phyloP scores from a whole-genome alignment of 1,140 invertebrate genomes.

The Pantala flavescens region DNA sequence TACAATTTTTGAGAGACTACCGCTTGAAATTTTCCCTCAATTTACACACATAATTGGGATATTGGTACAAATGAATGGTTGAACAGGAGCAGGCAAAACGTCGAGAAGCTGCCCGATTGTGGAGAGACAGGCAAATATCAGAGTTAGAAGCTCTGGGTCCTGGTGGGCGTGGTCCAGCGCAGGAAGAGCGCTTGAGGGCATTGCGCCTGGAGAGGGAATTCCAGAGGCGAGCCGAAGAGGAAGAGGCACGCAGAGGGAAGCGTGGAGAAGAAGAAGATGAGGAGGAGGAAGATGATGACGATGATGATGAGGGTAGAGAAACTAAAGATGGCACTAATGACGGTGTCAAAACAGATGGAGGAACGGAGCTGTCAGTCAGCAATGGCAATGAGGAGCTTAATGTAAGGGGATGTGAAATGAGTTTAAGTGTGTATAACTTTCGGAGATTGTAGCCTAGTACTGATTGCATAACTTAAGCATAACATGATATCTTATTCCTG shows the following conservation, averaged over 20 bases:
- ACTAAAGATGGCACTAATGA: too few relatives aligned
- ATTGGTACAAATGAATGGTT: too few relatives aligned
- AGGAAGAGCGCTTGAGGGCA: slow-evolving; percentile 76
- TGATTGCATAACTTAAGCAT: too few relatives aligned
- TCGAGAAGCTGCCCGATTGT: slow-evolving; percentile 55
- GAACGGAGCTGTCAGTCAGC: slow-evolving; percentile 11
- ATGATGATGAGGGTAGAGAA: slow-evolving; percentile 26
- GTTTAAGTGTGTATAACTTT: not conserved
- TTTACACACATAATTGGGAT: too few relatives aligned
- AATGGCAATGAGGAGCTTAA: slow-evolving; percentile 8
- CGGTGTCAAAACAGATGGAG: not conserved
- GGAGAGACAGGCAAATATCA: slow-evolving; percentile 74
- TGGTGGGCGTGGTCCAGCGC: slow-evolving; percentile 54
- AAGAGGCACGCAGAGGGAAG: slow-evolving; percentile 36
- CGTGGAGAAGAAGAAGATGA: slow-evolving; percentile 65
- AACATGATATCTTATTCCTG: too few relatives aligned
- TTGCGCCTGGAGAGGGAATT: slow-evolving; percentile 79
- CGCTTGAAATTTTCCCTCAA: too few relatives aligned
- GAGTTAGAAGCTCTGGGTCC: slow-evolving; percentile 53
- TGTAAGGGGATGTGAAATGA: not conserved
- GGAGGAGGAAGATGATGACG: slow-evolving; percentile 43
- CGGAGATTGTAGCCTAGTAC: not conserved
- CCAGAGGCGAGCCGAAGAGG: slow-evolving; percentile 71
- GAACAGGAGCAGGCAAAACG: slow-evolving; percentile 52
- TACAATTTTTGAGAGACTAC: too few relatives aligned